phyloP scores from a whole-genome alignment of 1,140 invertebrate genomes.

The Diabrotica undecimpunctata region DNA sequence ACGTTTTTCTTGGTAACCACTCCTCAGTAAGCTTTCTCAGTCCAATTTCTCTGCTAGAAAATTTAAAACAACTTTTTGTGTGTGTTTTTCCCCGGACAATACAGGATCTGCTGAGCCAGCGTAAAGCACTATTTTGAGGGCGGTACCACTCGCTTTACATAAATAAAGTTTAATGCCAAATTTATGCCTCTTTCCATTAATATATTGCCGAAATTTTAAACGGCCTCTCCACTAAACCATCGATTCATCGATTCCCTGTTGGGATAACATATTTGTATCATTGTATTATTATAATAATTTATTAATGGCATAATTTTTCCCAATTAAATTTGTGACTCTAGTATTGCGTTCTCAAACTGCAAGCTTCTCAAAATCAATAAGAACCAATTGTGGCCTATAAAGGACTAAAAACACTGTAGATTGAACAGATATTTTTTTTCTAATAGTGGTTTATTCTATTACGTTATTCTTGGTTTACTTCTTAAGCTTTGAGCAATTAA shows the following conservation, averaged over 20 bases:
- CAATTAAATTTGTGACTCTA: no score
- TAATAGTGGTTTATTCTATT: slow-evolving; percentile 19
- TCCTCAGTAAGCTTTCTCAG: slow-evolving; percentile 22
- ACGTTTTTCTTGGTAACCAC: slow-evolving; percentile 24
- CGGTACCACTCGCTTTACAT: slow-evolving; percentile 24
- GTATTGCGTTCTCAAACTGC: slow-evolving; percentile 23
- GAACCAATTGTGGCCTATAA: slow-evolving; percentile 24
- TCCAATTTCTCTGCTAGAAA: slow-evolving; percentile 23
- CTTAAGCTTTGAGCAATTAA: no score
- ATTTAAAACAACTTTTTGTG: slow-evolving; percentile 20
- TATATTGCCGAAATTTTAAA: slow-evolving; percentile 39
- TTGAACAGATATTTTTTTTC: slow-evolving; percentile 24
- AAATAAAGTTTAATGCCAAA: slow-evolving; percentile 39
- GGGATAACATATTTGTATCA: slow-evolving; percentile 33
- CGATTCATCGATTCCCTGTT: slow-evolving; percentile 38
- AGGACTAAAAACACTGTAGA: slow-evolving; percentile 13
- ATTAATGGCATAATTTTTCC: slow-evolving; percentile 25
- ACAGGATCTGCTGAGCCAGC: slow-evolving; percentile 16
- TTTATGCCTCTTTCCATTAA: slow-evolving; percentile 39
- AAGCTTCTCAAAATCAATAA: slow-evolving; percentile 22
- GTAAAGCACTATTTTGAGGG: slow-evolving; percentile 30
- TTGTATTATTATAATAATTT: slow-evolving; percentile 37
- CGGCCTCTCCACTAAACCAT: slow-evolving; percentile 40
- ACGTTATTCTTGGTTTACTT: slow-evolving; percentile 16
- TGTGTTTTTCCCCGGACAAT: slow-evolving; percentile 9